These are phyloP conservation scores for Saturnia pavonia DNA, from an alignment of 2,888 invertebrate species.

Conservation along the genomic window DNA sequence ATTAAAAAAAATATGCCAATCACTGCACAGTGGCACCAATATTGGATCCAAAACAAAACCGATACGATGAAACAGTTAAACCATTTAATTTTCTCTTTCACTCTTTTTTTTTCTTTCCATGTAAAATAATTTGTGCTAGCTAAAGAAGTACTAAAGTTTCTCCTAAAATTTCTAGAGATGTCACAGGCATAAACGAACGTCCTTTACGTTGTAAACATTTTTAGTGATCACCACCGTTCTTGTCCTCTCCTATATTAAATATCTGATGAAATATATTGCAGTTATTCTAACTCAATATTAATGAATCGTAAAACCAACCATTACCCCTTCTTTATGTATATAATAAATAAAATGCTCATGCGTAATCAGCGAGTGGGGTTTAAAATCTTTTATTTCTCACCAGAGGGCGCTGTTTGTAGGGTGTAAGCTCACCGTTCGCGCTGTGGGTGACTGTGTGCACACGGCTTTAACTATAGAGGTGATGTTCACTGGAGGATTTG, in stretches of 20 bases:
- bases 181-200: no score
- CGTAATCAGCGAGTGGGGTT: slow-evolving; percentile 33
- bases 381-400: slow-evolving; percentile 20
- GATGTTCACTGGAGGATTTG: slow-evolving; percentile 25
- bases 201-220: no score
- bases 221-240: no score
- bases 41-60: no score
- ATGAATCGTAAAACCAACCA: neutral
- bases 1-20: neutral
- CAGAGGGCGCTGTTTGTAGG: slow-evolving; percentile 41
- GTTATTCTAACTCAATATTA: neutral
- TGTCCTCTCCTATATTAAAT: neutral
- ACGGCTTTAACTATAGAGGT: slow-evolving; percentile 15
- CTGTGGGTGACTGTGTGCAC: slow-evolving; percentile 25
- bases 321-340: slow-evolving; percentile 29
- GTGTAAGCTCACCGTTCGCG: slow-evolving; percentile 34
- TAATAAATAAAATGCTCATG: slow-evolving; percentile 32
- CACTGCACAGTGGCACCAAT: neutral
- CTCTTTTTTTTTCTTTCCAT: no score
- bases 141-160: no score
- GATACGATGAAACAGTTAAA: no score
- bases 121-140: no score
- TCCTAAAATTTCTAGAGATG: no score
- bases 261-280: neutral
- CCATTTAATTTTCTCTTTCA: no score